Base-by-base conservation (phyloP, 2,888 invertebrate genomes). In the Campaea margaritaria region DNA sequence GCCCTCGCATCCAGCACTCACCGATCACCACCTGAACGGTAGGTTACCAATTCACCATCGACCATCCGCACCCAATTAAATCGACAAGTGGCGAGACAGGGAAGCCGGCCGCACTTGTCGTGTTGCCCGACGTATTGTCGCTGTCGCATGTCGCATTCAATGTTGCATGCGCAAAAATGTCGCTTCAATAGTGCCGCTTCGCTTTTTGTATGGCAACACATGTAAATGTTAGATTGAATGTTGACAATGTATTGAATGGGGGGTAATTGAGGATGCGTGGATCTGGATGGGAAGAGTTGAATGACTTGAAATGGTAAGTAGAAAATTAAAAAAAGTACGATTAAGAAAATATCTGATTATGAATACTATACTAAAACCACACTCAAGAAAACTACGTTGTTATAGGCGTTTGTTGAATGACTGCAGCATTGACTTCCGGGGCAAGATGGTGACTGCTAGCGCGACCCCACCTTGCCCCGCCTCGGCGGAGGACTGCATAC, bases 81-180 rank as follows among this genome's bases (percentile, higher is more conserved):
- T 47, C 52, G 68, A 62, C 65, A 69, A 64, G 69, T 64, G 60
- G 58, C 65, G 62, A 58, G 70, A 69, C 67, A 66, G 55, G 41
- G 50, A 48, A 52, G 63, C 58, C 63, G 62, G 54, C 59, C 52
- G 64, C 67, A 78, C 78, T 79, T 78, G 83, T 81, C 80, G 78
- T 78, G 80, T 79, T 77, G 78, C 49, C 61, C 76, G 84, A 85
- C 82, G 82, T 83, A 85, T 87, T 86, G 87, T 86, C 78, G 80
- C 74, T 75, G 81, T 79, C 80, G 61, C 56, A 50, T 57, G 69
- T 69, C 69, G 81, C 76, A 81, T 81, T 81, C 73, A 79, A 81
- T 74, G 80, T 77, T 73, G 73, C 54, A 57, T 15, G 64, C 62
- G 72, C 76, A 79, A 84, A 83, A 84, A 82, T 79, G 79, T 67